Evolutionary conservation across 2,797 vertebrate species (phyloP).

Genomic region (Amblyopsis hoosieri): DNA sequence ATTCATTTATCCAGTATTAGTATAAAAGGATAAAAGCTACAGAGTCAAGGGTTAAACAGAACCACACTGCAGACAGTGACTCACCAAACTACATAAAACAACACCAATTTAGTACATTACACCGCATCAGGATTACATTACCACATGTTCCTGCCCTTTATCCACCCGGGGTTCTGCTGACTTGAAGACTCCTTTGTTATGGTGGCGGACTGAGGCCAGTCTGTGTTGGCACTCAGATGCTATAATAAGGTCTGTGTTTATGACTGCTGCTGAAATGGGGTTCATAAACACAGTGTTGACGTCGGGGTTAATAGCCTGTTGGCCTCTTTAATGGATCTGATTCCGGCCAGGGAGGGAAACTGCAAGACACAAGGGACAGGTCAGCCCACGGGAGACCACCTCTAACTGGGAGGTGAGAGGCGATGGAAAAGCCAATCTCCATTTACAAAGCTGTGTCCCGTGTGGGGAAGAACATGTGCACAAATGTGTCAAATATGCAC

Average conservation of each 20-base stretch:
- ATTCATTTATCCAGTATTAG: too few relatives aligned
- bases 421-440: constrained; percentile 9
- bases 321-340: constrained; percentile 77
- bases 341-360: constrained; percentile 48
- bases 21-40: too few relatives aligned
- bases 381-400: constrained; percentile 40
- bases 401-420: constrained; percentile 4
- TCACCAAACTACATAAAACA: constrained; percentile 35
- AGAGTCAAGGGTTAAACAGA: too few relatives aligned
- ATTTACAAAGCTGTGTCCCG: constrained; percentile 54
- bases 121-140: constrained; percentile 36
- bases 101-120: constrained; percentile 47
- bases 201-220: constrained; percentile 33
- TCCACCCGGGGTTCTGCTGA: constrained; percentile 55
- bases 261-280: constrained; percentile 65
- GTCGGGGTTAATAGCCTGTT: constrained; percentile 77
- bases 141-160: constrained; percentile 44
- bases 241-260: constrained; percentile 73
- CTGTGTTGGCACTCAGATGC: constrained; percentile 50
- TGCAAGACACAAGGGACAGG: constrained; percentile 34
- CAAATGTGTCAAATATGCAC: constrained; percentile 24
- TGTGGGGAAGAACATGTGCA: constrained; percentile 16
- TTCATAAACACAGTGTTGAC: constrained; percentile 72
- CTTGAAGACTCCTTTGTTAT: constrained; percentile 60
- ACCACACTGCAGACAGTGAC: neutral